phyloP scores from a whole-genome alignment of 1,140 invertebrate genomes.

The Drosophila nebulosa region DNA sequence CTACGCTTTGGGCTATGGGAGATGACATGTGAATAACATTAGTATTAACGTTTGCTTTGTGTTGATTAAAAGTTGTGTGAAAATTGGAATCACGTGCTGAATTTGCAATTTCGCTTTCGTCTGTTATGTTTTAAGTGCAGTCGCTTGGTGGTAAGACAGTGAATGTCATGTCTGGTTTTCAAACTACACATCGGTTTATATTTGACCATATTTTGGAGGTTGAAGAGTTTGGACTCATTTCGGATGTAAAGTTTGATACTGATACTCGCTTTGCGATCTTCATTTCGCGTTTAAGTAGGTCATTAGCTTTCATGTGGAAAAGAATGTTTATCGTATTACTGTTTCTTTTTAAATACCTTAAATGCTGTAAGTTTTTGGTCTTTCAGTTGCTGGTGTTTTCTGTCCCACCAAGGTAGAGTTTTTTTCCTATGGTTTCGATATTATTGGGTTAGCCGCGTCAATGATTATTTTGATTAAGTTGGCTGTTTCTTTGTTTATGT shows the following conservation, averaged over 20 bases:
- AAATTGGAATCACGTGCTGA: conserved; percentile 18
- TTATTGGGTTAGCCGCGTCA: not conserved
- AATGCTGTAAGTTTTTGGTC: conserved; percentile 9
- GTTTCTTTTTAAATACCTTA: conserved; percentile 21
- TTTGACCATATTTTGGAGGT: conserved; percentile 31
- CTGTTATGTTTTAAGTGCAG: conserved; percentile 17
- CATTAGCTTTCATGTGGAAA: conserved; percentile 23
- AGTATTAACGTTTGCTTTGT: too few species aligned
- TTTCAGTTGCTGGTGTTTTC: conserved; percentile 16
- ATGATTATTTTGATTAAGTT: not conserved
- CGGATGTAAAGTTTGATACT: conserved; percentile 15
- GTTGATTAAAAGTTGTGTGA: not conserved
- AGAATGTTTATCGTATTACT: conserved; percentile 23
- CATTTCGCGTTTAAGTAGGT: conserved; percentile 15
- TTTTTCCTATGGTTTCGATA: not conserved
- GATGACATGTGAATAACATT: too few species aligned
- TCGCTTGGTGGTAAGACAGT: too few species aligned
- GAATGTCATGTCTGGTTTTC: conserved; percentile 14
- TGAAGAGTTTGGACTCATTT: conserved; percentile 20
- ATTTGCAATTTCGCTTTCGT: conserved; percentile 8
- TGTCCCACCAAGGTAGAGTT: conserved; percentile 17
- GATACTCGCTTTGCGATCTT: conserved; percentile 23
- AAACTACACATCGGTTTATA: conserved; percentile 17
- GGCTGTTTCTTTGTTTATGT: not conserved
- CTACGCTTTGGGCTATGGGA: too few species aligned